Base-by-base conservation (phyloP, 2,113 vertebrate species). In the Nansenia antarctica region DNA sequence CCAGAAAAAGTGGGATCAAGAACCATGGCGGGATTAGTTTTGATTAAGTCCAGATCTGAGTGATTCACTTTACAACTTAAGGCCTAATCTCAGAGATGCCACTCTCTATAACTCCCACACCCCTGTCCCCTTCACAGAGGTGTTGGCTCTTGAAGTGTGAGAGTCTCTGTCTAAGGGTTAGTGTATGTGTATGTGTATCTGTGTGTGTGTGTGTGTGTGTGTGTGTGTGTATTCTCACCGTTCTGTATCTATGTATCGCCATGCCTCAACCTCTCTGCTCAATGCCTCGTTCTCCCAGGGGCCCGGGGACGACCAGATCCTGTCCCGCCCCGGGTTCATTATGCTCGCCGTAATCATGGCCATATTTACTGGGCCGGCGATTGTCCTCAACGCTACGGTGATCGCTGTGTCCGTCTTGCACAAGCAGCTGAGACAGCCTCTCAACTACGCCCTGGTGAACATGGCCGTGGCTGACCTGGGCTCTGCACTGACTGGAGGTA, bases 401-500 rank as follows among this genome's bases (percentile, higher is more conserved):
- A 89, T 92, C 62, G 78, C 80, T 3, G 84, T 92, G 79, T 84
- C 90, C 64, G 82, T 91, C n/a, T 77, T 76, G 81, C 78, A 90
- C 82, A 86, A 83, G 69, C 88, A 93, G 85, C 87, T 93, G 80
- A 83, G 82, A 70, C 90, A 91, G 64, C 85, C 90, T 0, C 88
- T 92, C 75, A 93, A 91, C 76, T 90, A 88, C 65, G 90, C 90
- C 70, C 83, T 92, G 72, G 86, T 93, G 75, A 92, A 92, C 83
- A 85, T 91, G 79, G 87, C 91, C 3, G 86, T 86, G 57, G 82
- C 89, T 47, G 90, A 92, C 79, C 86, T 92, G 66, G 91, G 90
- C 55, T 86, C 80, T 7, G 89, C 89, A 1, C 32, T 91, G 80
- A 86, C 87, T 0, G 90, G 88, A 45, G 87, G 89, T 31, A 45